Base-by-base conservation (phyloP, 2,797 vertebrate genomes). In the Dicrostonyx torquatus region DNA sequence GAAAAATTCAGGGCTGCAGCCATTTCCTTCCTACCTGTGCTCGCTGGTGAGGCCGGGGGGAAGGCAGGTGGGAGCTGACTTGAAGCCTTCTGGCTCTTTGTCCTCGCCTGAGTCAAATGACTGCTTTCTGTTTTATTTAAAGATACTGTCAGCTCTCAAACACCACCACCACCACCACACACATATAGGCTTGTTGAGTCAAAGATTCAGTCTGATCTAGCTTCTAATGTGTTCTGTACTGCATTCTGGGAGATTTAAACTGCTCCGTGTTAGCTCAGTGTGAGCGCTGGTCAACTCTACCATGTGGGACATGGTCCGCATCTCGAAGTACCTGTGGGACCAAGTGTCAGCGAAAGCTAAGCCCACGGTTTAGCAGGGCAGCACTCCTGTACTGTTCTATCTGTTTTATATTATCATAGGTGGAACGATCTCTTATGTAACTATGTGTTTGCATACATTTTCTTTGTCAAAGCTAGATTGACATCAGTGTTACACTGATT, bases 71-170 rank as follows among this genome's bases (percentile, higher is more conserved):
- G 37, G 80, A 76, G 37, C 1, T 40, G n/a, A 24, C 20, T 12
- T 62, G 48, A 89, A 50, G 40, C 10, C 40, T 76, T 31, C 48
- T 6, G 26, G 5, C 55, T 64, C 29, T 92, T 82, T 87, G 45
- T 64, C 90, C 17, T 88, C 87, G 91, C 80, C 22, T 48, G 72
- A 82, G 55, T 73, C 3, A 22, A 68, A 62, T 18, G 26, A 26
- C 34, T 64, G 6, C 26, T 55, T 89, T 79, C 73, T 78, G 17
- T 77, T 94, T 79, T 84, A 64, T 79, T 93, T 82, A 91, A 95
- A 53, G 24, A 77, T 79, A 80, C 34, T 50, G 48, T 55, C 45
- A 79, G 40, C 70, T 60, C 70, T 95, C 34, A 79, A 18, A 75
- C 12, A 93, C 78, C 64, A 73, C 2, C 40, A 43, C 11, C 70